Base-by-base conservation (phyloP, 1,140 invertebrate species). In the Melanaphis sacchari region DNA sequence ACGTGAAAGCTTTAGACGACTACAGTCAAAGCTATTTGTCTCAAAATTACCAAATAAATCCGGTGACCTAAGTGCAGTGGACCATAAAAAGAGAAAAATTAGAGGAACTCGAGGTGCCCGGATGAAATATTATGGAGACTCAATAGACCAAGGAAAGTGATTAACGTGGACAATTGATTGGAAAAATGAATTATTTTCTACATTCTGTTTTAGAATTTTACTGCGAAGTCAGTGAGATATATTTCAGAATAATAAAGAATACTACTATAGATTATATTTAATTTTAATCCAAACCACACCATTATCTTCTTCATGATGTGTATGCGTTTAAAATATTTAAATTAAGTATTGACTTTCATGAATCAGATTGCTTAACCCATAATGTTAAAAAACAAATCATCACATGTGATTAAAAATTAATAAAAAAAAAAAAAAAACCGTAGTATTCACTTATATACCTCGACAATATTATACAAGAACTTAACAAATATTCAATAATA, bases 41-140 rank as follows among this genome's bases (percentile, higher is more conserved):
- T 92, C 81, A 43, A 91, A 91, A 91, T 91, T 76, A 82, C 59
- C 91, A 84, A 84, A 92, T 92, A 92, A 92, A 92, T 92, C 40
- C n/a, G 91, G 36, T 49, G n/a, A 38, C 76, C 31, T 22, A 92
- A 31, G 40, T 36, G 54, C 90, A 7, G 41, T 24, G 31, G 22
- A 84, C 91, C 41, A 92, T 76, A 92, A 91, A 91, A 91, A 91
- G 9, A 66, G 59, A 81, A 91, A 91, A 43, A 76, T 91, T 91
- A 76, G 41, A 43, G 40, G 40, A 18, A 76, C 66, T 91, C 59
- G 38, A 76, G 41, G 54, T 76, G 76, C 38, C 59, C 11, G 43
- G 11, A 89, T 89, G 88, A 89, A 89, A 54, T 89, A 54, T 89
- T 54, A 52, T 54, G 88, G 24, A 89, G 11, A 52, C 88, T 24